Evolutionary conservation across 92 coral and sea anemone genomes (phyloP), one percentile per base, ranked within the genome.

Genomic region (Heliopora coerulea): DNA sequence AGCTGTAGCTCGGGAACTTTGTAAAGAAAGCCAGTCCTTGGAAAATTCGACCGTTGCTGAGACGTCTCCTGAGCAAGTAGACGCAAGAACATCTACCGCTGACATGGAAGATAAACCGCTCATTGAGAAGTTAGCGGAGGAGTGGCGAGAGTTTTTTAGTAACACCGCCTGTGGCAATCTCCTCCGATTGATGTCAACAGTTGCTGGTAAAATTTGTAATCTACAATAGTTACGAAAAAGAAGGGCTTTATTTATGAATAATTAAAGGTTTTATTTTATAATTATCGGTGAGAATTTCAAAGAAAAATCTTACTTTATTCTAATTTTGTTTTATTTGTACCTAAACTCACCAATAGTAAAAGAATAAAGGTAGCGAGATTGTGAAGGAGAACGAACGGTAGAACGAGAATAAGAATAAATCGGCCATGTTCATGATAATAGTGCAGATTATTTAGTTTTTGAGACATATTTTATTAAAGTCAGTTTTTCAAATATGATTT

Each of bases 71-170:
- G 61, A 3, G 8, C 2, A 56, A 28, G 23, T 31, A 3, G 61
- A 56, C 6, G 1, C 3, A 23, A 23, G 8, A 17, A 28, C 54
- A 49, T 66, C 73, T 44, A 20, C 49, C 50, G 76, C 17, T 49
- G 63, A 32, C 17, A 33, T 13, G 58, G 27, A 24, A 10, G 60
- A 21, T 27, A n/a, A 49, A 50, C 10, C 60, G 34, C 3, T 68
- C 63, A 4, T 70, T 13, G 26, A 70, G 50, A 85, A 83, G 73
- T 73, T 93, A 65, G 59, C 83, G 14, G 73, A 66, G 1, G 98
- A 93, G 56, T 93, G 98, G 98, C 75, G 77, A 62, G 98, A 93
- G 80, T 90, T 93, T 81, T 93, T 93, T 67, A 85, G 96, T 66
- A 85, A 73, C 24, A 74, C 80, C 14, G 67, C 88, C 41, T 85